Evolutionary conservation across 1,140 invertebrate genomes (phyloP).

Genomic region (Drosophila erecta): DNA sequence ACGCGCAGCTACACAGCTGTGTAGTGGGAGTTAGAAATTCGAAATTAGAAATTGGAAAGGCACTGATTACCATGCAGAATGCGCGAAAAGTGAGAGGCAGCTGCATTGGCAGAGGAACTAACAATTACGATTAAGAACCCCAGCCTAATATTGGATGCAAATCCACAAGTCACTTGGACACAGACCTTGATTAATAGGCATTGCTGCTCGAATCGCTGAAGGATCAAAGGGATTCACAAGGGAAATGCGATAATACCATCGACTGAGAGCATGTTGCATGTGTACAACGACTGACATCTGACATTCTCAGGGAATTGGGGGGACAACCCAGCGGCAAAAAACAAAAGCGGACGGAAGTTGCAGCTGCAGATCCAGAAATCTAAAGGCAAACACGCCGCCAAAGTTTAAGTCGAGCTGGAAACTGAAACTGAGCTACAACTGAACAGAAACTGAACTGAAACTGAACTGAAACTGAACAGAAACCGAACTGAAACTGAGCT

Average conservation of each 20-base stretch:
- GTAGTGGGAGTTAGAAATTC: background rate
- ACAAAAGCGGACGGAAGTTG: conserved; percentile 8
- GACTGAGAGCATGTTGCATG: conserved; percentile 35
- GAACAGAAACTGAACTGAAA: conserved; percentile 1
- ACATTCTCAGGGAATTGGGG: background rate
- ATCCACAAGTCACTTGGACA: background rate
- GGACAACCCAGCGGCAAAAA: background rate
- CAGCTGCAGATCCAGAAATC: conserved; percentile 18
- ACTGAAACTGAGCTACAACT: background rate
- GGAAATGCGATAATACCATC: background rate
- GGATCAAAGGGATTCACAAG: background rate
- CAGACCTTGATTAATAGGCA: conserved; percentile 12
- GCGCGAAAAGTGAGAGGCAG: background rate
- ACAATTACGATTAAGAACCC: too few relatives aligned
- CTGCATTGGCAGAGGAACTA: too few relatives aligned
- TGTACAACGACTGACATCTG: conserved; percentile 14
- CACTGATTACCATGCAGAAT: conserved; percentile 2
- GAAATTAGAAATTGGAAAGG: conserved; percentile 19
- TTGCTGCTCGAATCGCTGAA: background rate
- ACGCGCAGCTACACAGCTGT: conserved; percentile 90
- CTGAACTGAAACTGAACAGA: too few relatives aligned
- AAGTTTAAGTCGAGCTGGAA: conserved; percentile 8
- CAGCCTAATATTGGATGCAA: too few relatives aligned
- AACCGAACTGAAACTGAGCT: background rate
- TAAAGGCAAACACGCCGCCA: conserved; percentile 8